A percentile compares a stretch with the other conserved stretches of the same genome.
Evolutionary conservation across 1,140 invertebrate species (phyloP).

Genomic region (Pseudobourletiella spinata): DNA sequence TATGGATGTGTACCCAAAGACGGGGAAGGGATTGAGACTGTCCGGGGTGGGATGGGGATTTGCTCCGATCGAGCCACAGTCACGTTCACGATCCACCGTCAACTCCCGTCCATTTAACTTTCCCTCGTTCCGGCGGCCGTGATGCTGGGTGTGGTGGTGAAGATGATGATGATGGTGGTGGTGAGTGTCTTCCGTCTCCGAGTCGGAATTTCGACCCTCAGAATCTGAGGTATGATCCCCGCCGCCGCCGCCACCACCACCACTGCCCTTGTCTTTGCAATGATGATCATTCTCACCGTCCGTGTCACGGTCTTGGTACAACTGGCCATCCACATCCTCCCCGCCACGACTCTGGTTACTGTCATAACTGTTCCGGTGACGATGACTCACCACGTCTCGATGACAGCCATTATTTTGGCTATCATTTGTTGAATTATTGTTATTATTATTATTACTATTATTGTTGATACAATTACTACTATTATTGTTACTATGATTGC

Average conservation of each 20-base stretch:
- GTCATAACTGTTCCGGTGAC: background rate
- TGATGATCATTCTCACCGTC: conserved; percentile 6
- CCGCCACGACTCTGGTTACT: background rate
- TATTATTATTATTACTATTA: background rate
- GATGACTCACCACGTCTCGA: background rate
- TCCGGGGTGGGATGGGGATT: background rate
- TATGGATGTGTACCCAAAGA: conserved; percentile 35
- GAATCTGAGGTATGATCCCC: conserved; percentile 22
- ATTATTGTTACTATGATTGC: background rate
- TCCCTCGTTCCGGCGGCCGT: background rate
- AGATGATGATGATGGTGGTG: no score
- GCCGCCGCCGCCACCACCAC: conserved; percentile 9
- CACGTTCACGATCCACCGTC: background rate
- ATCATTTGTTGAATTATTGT: conserved; percentile 6
- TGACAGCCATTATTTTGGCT: background rate
- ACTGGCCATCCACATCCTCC: background rate
- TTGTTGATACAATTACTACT: background rate
- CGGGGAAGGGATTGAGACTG: conserved; percentile 31
- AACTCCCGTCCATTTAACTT: background rate
- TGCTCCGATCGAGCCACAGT: background rate
- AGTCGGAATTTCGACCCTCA: conserved; percentile 18
- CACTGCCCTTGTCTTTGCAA: conserved; percentile 4
- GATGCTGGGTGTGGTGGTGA: no score
- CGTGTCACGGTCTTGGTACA: conserved; percentile 10
- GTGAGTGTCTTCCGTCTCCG: conserved; percentile 16